Evolutionary conservation across 2,888 invertebrate genomes (phyloP).

Genomic region (Plagodis dolabraria): DNA sequence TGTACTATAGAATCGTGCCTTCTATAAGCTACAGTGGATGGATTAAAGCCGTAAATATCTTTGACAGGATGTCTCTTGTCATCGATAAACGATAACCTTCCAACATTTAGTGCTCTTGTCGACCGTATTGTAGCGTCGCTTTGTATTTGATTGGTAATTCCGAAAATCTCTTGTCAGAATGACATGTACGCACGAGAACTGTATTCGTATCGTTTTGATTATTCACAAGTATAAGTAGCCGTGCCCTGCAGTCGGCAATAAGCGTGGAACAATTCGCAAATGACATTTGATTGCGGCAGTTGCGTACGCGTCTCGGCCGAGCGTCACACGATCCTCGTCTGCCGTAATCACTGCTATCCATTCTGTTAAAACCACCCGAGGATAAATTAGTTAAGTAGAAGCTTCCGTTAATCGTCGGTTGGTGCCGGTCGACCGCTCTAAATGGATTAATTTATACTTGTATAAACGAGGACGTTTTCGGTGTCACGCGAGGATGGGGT

Average conservation of each 20-base stretch:
- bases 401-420: constrained; percentile 85
- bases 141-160: constrained; percentile 29
- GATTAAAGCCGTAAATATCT: constrained; percentile 28
- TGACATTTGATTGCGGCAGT: constrained; percentile 53
- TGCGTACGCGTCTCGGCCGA: constrained; percentile 51
- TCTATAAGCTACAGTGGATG: constrained; percentile 7
- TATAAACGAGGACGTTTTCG: constrained; percentile 83
- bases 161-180: constrained; percentile 24
- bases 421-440: constrained; percentile 78
- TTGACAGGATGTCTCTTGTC: constrained; percentile 27
- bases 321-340: constrained; percentile 71
- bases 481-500: constrained; percentile 84
- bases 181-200: constrained; percentile 24
- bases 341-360: constrained; percentile 85
- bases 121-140: constrained; percentile 32
- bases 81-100: constrained; percentile 29
- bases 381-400: constrained; percentile 86
- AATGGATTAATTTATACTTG: constrained; percentile 86
- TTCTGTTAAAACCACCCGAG: constrained; percentile 85
- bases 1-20: no score
- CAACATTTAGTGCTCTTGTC: constrained; percentile 29
- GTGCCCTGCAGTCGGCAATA: constrained; percentile 39
- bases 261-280: constrained; percentile 50
- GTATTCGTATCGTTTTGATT: constrained; percentile 38
- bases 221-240: constrained; percentile 41